Evolutionary conservation across 2,113 vertebrate species (phyloP), one percentile per base, ranked within the genome.

Genomic region (Xiphophorus hellerii): DNA sequence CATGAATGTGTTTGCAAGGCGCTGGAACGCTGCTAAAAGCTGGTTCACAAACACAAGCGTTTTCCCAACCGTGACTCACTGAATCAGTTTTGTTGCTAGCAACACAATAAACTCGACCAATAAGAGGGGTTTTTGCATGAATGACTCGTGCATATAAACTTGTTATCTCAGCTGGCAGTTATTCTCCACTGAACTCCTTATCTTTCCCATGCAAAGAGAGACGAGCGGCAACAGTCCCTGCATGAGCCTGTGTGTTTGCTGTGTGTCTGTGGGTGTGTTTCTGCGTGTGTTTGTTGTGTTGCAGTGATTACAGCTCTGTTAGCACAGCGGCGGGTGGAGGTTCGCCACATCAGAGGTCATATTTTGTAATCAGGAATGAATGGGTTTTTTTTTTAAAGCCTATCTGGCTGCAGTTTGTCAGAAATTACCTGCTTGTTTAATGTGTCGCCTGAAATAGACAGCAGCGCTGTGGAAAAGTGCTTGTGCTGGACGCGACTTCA

Each of bases 371-470:
- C 78, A 69, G 82, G 65, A 81, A 65, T 60, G 72, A 85, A 78
- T 62, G 64, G 27, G 30, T 83, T 84, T 77, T 73, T 35, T 35
- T 35, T 35, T 9, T 35, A 35, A 66, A 81, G 62, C 68, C 64
- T 69, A 69, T 70, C 71, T 48, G 69, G 31, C 71, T 33, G 58
- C 72, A 84, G 71, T 81, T 82, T 74, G 87, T 89, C 87, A 85
- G 77, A 88, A 84, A 87, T 85, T 72, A 90, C 90, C 88, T 84
- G 85, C 80, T 84, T 80, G 84, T 90, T 89, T 83, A 78, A 74
- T 30, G 1, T 66, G 75, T 81, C 73, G 72, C 54, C 76, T 72
- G 66, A 79, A 78, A 66, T 74, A 79, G 68, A 25, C 71, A 4
- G 69, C 70, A 51, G 80, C 31, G 67, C 73, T 78, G 72, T 82